Evolutionary conservation across 1,140 invertebrate genomes (phyloP).

Genomic region (Tigriopus japonicus): DNA sequence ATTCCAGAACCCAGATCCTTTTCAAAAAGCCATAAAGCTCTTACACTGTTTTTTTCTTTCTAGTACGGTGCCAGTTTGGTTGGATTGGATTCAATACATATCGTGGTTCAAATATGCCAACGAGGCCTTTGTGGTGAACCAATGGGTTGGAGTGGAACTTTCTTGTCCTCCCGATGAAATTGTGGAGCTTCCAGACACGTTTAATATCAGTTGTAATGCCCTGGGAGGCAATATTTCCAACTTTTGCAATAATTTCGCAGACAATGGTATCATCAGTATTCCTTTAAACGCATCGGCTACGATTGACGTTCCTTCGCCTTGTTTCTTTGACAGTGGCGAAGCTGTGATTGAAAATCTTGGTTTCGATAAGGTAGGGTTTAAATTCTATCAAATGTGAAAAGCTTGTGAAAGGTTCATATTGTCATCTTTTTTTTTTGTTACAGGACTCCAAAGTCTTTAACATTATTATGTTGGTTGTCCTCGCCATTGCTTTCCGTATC

Average conservation of each 20-base stretch:
- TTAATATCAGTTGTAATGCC: no score
- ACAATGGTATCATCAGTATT: not conserved
- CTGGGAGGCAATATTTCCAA: no score
- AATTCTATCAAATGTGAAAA: not conserved
- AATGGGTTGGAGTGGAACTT: slow-evolving; percentile 42
- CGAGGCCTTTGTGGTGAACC: slow-evolving; percentile 79
- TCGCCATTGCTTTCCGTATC: not conserved
- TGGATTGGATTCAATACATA: slow-evolving; percentile 74
- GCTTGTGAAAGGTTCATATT: not conserved
- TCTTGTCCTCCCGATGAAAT: no score
- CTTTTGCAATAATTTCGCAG: no score
- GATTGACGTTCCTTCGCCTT: not conserved
- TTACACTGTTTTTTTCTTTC: not conserved
- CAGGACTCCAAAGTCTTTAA: not conserved
- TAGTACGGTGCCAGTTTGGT: slow-evolving; percentile 61
- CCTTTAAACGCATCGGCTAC: not conserved
- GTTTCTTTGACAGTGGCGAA: not conserved
- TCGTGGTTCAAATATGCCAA: slow-evolving; percentile 92
- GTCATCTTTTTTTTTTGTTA: not conserved
- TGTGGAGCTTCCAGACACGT: no score
- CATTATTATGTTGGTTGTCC: not conserved
- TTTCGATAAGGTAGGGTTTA: not conserved
- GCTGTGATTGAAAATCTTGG: not conserved
- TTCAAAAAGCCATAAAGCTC: no score
- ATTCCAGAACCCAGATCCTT: no score